A percentile compares a stretch with the other conserved stretches of the same genome.
Evolutionary conservation across 1,140 invertebrate genomes (phyloP).

Genomic region (Pomphorhynchus laevis): DNA sequence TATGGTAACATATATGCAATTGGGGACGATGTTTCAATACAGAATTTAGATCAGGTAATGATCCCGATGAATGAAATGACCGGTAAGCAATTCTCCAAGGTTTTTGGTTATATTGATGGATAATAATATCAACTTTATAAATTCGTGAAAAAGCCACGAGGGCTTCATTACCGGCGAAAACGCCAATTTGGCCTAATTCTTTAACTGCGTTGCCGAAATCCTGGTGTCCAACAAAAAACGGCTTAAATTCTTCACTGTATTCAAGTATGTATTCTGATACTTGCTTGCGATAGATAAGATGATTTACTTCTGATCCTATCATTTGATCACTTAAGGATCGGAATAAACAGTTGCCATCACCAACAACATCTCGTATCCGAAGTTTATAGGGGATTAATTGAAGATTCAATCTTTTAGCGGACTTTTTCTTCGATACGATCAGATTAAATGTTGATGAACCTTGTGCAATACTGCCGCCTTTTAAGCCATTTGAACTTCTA

Average conservation of each 20-base stretch:
- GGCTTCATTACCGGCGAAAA: slow-evolving; percentile 25
- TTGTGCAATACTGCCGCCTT: no score
- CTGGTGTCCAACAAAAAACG: slow-evolving; percentile 23
- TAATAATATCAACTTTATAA: slow-evolving; percentile 22
- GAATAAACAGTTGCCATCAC: slow-evolving; percentile 26
- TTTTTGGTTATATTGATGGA: no score
- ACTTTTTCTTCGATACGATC: no score
- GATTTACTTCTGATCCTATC: slow-evolving; percentile 22
- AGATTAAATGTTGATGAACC: no score
- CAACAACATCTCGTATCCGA: slow-evolving; percentile 23
- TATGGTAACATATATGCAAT: no score
- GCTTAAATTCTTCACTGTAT: slow-evolving; percentile 23
- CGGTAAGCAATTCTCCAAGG: no score
- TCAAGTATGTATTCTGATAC: slow-evolving; percentile 23
- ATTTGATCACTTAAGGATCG: slow-evolving; percentile 24
- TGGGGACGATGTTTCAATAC: no score
- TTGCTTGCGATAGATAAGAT: slow-evolving; percentile 20
- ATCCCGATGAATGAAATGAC: no score
- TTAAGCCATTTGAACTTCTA: no score
- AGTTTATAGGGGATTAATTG: slow-evolving; percentile 21
- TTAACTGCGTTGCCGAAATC: slow-evolving; percentile 17
- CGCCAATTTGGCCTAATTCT: slow-evolving; percentile 20
- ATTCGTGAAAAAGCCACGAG: slow-evolving; percentile 25
- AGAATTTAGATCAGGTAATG: no score
- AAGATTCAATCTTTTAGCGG: no score